Evolutionary conservation across 2,888 invertebrate species (phyloP), one percentile per base, ranked within the genome.

Genomic region (Dryocosmus kuriphilus): DNA sequence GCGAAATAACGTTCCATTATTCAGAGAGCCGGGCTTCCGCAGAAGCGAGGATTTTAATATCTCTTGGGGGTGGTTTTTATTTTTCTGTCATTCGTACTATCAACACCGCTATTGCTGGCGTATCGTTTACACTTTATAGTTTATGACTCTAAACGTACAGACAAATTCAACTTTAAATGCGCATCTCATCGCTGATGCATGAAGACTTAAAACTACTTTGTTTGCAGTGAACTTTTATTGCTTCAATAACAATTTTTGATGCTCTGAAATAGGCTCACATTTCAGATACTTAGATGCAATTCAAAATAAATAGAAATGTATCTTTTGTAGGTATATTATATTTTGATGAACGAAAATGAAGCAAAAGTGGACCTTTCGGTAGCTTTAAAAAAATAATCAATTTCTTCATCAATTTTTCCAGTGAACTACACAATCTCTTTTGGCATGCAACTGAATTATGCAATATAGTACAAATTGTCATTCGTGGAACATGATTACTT

Each of bases 1-100:
- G 65, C 60, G 67, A 80, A 77, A 80, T 80, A 80, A 77, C 74
- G 75, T 74, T 79, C 51, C 41, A 77, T 80, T 77, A 74, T 77
- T 77, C 75, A 67, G 75, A 57, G 51, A 32, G 51, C 2, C n/a
- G 51, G n/a, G 30, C 51, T 71, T 71, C 27, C 51, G 71, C 9
- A 71, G 71, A 30, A 51, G 30, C 51, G 7, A 71, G 71, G 14
- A 71, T 71, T 71, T 71, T 71, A 71, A 71, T 71, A 71, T 51
- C 71, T 51, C 30, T 14, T 51, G n/a, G n/a, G 71, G 30, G 71
- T 30, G 30, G 51, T 30, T 71, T 51, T 71, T 71, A 55, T 71
- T 71, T 71, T 71, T 51, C 71, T 51, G 71, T 71, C 46, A 71
- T 55, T 71, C n/a, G 51, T 51, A 51, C n/a, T n/a, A 51, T 46